These are phyloP conservation scores for Piscicola geometra DNA, from an alignment of 2,888 invertebrate species.

Conservation along the genomic window DNA sequence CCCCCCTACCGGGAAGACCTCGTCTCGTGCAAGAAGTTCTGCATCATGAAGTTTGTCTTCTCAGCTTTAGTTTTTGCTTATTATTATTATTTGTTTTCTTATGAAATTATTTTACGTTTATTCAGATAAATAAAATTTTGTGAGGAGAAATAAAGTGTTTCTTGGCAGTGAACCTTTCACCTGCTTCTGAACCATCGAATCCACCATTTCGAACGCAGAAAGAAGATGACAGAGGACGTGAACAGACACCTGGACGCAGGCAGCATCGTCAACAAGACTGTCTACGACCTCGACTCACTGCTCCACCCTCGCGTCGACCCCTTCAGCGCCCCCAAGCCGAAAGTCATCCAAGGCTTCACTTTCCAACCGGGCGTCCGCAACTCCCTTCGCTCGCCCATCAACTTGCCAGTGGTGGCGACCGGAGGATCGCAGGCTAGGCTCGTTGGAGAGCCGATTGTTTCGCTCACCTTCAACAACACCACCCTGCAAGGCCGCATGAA, in stretches of 20 bases:
- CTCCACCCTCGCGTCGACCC: slow-evolving; percentile 39
- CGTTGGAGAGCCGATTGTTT: no score
- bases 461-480: no score
- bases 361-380: not conserved
- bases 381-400: not conserved
- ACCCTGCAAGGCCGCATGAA: no score
- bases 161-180: not conserved
- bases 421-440: no score
- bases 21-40: slow-evolving; percentile 59
- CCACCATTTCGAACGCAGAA: slow-evolving; percentile 45
- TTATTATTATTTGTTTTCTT: not conserved
- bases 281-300: slow-evolving; percentile 68
- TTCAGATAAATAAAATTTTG: no score
- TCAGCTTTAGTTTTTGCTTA: not conserved
- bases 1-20: slow-evolving; percentile 61
- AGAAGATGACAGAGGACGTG: slow-evolving; percentile 62
- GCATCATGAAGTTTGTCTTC: slow-evolving; percentile 58
- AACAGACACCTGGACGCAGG: slow-evolving; percentile 66
- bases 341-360: not conserved
- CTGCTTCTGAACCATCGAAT: no score
- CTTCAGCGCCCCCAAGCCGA: not conserved
- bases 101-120: not conserved
- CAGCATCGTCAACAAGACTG: slow-evolving; percentile 62
- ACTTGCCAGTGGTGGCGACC: no score
- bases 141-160: not conserved